A percentile compares a stretch with the other conserved stretches of the same genome.
phyloP scores from a whole-genome alignment of 2,113 vertebrate species.

The Lophotis ruficrista region DNA sequence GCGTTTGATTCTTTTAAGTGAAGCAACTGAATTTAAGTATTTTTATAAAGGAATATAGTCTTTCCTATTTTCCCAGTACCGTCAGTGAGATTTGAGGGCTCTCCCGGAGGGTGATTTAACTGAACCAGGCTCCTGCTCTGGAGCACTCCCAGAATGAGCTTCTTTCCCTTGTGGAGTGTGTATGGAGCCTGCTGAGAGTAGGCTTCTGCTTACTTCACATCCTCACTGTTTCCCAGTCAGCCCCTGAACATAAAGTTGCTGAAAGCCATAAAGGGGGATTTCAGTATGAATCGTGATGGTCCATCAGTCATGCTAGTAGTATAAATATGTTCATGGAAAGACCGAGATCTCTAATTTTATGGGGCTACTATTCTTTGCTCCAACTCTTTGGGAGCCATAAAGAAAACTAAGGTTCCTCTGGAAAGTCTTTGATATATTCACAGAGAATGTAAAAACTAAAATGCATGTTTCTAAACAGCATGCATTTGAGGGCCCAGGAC shows the following conservation, averaged over 20 bases:
- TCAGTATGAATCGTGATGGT: neutral
- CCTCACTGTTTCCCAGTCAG: neutral
- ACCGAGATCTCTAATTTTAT: neutral
- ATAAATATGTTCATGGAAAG: neutral
- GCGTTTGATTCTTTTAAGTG: neutral
- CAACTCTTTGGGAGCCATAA: neutral
- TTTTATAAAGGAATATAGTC: neutral
- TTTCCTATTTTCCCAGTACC: neutral
- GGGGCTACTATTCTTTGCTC: neutral
- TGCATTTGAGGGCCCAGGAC: neutral
- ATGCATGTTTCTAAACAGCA: neutral
- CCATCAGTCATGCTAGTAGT: neutral
- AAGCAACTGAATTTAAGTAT: neutral
- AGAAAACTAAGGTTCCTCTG: neutral
- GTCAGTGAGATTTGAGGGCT: neutral
- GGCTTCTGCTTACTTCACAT: neutral
- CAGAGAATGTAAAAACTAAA: neutral
- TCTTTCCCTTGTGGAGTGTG: neutral
- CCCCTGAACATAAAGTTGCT: neutral
- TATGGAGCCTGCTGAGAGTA: neutral
- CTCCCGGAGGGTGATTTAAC: neutral
- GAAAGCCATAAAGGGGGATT: neutral
- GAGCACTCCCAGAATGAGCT: neutral
- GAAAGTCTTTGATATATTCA: neutral
- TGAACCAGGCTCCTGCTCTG: neutral